phyloP scores from a whole-genome alignment of 2,113 vertebrate genomes.

The Passer montanus region DNA sequence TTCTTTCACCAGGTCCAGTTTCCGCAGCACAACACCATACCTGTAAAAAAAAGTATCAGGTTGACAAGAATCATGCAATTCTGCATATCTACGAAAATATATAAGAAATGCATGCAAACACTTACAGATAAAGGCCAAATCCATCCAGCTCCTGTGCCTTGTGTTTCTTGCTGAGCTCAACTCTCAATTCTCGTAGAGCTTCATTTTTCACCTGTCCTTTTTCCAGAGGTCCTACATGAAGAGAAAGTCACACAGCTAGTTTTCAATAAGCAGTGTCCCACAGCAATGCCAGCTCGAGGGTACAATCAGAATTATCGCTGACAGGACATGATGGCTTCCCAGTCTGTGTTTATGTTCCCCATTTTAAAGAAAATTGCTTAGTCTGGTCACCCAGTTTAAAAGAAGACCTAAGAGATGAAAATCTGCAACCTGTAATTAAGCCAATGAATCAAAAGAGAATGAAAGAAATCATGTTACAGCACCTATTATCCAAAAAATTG shows the following conservation, averaged over 20 bases:
- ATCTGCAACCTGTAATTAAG: background rate
- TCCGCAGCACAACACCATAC: slow-evolving; percentile 95
- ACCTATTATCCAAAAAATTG: background rate
- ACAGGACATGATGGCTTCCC: background rate
- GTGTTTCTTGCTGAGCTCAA: slow-evolving; percentile 97
- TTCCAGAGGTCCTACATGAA: slow-evolving; percentile 87
- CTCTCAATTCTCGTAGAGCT: slow-evolving; percentile 90
- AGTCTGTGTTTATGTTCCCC: background rate
- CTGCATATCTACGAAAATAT: background rate
- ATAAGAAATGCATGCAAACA: background rate
- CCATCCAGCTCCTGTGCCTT: slow-evolving; percentile 91
- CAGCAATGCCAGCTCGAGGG: background rate
- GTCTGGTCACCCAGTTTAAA: background rate
- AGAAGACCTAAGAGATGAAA: background rate
- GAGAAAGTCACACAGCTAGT: background rate
- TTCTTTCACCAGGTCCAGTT: slow-evolving; percentile 94
- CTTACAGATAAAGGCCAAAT: slow-evolving; percentile 95
- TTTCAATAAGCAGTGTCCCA: background rate
- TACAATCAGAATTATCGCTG: background rate
- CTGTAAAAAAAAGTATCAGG: slow-evolving; percentile 56
- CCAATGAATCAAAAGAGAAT: background rate
- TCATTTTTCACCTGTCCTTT: slow-evolving; percentile 98
- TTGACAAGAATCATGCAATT: background rate
- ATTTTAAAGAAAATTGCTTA: background rate
- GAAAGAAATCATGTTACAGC: background rate